Evolutionary conservation across 2,888 invertebrate genomes (phyloP).

Genomic region (Macrostomum cliftonense): DNA sequence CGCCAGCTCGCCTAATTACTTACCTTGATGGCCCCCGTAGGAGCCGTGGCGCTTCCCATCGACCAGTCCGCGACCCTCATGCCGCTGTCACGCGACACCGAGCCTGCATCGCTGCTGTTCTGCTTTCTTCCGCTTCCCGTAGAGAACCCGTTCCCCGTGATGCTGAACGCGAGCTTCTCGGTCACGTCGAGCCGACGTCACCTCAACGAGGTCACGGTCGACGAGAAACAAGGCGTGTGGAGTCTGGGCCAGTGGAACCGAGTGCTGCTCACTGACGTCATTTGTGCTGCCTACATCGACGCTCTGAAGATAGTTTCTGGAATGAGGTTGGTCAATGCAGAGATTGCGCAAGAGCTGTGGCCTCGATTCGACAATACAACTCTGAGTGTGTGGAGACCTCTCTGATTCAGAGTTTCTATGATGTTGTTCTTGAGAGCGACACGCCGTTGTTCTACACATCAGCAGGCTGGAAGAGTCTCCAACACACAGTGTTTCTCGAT

Average conservation of each 20-base stretch:
- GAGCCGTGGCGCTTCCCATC: too few species aligned
- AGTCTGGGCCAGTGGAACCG: constrained; percentile 17
- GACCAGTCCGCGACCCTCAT: constrained; percentile 5
- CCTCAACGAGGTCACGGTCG: constrained; percentile 17
- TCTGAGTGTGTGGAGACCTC: too few species aligned
- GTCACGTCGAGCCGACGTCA: constrained; percentile 21
- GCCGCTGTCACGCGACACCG: constrained; percentile 14
- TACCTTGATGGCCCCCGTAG: too few species aligned
- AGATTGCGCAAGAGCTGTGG: too few species aligned
- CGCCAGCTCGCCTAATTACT: too few species aligned
- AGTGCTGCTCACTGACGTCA: constrained; percentile 15
- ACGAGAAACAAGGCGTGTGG: constrained; percentile 20
- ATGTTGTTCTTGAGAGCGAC: background rate
- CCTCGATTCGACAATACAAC: too few species aligned
- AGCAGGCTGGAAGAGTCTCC: constrained; percentile 12
- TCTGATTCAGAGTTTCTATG: too few species aligned
- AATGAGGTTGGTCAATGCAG: too few species aligned
- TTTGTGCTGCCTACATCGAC: too few species aligned
- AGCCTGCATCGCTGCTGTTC: constrained; percentile 17
- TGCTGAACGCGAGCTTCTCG: constrained; percentile 26
- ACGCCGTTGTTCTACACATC: constrained; percentile 6
- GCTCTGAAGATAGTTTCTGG: too few species aligned
- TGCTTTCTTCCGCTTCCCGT: constrained; percentile 27
- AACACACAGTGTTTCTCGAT: constrained; percentile 15
- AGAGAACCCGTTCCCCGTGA: constrained; percentile 19